Evolutionary conservation across 2,888 invertebrate genomes (phyloP).

Genomic region (Aphelenchoides bicaudatus): DNA sequence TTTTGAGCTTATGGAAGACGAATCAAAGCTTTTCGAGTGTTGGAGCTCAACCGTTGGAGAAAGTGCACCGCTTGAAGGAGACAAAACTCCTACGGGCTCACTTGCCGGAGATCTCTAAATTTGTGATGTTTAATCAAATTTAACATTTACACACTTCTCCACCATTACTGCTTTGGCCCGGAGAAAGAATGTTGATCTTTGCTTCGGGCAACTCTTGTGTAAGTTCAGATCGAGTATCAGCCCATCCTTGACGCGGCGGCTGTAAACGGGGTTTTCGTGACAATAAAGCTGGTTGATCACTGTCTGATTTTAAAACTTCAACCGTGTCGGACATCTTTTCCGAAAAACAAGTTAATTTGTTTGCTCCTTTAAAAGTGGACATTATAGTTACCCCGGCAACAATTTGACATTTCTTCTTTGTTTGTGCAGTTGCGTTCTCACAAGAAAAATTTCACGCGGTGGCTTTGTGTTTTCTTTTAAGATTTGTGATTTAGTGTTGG

Average conservation of each 20-base stretch:
- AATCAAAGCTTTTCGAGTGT: slow-evolving; percentile 20
- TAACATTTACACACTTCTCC: neutral
- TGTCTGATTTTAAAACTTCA: neutral
- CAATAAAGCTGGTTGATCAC: neutral
- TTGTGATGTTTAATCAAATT: neutral
- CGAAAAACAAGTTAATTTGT: too few relatives aligned
- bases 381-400: neutral
- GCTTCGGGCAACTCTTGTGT: neutral
- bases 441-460: too few relatives aligned
- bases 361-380: too few relatives aligned
- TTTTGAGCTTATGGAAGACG: slow-evolving; percentile 27
- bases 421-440: too few relatives aligned
- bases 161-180: slow-evolving; percentile 1
- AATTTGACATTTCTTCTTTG: too few relatives aligned
- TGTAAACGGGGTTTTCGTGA: neutral
- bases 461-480: neutral
- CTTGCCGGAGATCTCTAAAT: slow-evolving; percentile 20
- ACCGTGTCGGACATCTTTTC: slow-evolving; percentile 10
- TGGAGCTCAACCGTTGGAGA: slow-evolving; percentile 8
- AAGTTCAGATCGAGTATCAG: neutral
- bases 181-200: neutral
- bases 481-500: neutral
- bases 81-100: neutral
- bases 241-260: neutral
- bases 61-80: slow-evolving; percentile 13